Percentiles rank a stretch among this genome's conserved stretches.
Evolutionary conservation across 2,113 vertebrate species (phyloP).

Genomic region (Diphyllodes magnificus): DNA sequence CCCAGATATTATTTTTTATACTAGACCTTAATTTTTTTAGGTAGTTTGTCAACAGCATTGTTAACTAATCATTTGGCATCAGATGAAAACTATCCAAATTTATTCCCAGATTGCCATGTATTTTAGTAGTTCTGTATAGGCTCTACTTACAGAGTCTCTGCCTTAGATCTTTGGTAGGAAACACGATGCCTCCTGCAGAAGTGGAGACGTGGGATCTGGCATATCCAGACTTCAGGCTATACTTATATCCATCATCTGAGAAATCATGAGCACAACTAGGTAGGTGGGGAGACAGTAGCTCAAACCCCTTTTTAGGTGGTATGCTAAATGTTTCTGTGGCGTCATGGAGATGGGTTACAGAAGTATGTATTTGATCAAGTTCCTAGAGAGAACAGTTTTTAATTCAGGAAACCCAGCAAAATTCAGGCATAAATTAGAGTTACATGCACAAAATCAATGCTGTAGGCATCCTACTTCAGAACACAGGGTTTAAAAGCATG

Average conservation of each 20-base stretch:
- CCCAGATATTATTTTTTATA: not conserved
- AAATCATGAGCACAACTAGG: not conserved
- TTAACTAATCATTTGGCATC: not conserved
- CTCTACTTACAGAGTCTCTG: not conserved
- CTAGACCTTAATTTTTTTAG: not conserved
- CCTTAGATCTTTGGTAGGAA: not conserved
- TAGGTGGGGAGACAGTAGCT: not conserved
- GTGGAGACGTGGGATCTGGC: not conserved
- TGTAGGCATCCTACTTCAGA: not conserved
- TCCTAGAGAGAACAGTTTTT: not conserved
- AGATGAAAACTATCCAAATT: not conserved
- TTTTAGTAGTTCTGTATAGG: not conserved
- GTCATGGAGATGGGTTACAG: not conserved
- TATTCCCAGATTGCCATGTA: not conserved
- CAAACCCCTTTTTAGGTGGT: not conserved
- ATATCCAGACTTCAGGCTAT: not conserved
- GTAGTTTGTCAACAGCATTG: not conserved
- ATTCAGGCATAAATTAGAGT: not conserved
- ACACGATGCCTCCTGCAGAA: not conserved
- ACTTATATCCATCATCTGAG: not conserved
- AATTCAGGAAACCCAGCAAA: not conserved
- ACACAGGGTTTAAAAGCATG: not conserved
- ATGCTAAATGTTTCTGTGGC: not conserved
- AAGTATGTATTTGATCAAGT: not conserved
- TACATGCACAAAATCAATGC: not conserved